These are phyloP conservation scores for Arizona elegans DNA, from an alignment of 2,113 vertebrate species.

Conservation along the genomic window DNA sequence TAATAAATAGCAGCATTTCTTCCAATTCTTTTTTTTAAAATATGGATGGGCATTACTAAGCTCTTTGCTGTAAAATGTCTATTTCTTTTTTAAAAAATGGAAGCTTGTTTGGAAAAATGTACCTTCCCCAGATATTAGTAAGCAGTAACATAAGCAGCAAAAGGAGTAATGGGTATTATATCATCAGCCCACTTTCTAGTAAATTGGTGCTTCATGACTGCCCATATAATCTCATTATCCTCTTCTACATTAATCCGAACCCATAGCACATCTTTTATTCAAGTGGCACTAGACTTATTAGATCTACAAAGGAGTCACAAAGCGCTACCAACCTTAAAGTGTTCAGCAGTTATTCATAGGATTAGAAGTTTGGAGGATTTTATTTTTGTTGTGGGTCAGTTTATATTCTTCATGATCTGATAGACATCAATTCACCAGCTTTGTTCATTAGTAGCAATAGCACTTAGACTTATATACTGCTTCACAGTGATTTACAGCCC, in stretches of 20 bases:
- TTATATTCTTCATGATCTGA: background rate
- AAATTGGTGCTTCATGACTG: background rate
- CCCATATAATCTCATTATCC: background rate
- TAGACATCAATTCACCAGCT: background rate
- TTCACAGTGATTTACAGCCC: too few species aligned
- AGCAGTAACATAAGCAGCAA: background rate
- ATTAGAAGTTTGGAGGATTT: background rate
- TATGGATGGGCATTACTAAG: background rate
- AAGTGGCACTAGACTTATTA: background rate
- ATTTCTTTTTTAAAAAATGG: background rate
- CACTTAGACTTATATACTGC: too few species aligned
- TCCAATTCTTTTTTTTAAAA: background rate
- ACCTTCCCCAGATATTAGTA: background rate
- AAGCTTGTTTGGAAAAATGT: background rate
- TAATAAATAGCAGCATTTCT: background rate
- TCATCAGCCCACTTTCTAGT: background rate
- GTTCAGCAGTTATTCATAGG: background rate
- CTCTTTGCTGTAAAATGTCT: background rate
- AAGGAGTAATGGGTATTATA: background rate
- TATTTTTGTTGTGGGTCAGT: background rate
- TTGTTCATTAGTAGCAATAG: background rate
- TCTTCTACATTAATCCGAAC: background rate
- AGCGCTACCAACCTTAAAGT: background rate
- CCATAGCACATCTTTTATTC: background rate
- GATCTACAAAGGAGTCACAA: background rate